Base-by-base conservation (phyloP, 2,888 invertebrate genomes). In the Germaria angustata region DNA sequence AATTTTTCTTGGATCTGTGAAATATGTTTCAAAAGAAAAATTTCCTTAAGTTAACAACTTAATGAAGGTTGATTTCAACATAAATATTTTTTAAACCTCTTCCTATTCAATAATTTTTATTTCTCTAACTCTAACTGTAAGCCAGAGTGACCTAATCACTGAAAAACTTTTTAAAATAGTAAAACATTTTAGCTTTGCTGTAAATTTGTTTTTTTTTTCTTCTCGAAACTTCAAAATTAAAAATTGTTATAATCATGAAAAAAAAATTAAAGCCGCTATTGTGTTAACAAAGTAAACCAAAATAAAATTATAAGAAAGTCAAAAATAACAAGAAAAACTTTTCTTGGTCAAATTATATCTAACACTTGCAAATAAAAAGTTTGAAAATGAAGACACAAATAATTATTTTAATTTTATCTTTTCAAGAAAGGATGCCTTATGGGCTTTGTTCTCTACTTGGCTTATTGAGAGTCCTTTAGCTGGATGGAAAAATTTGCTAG, bases 191-290 rank as follows among this genome's bases (percentile, higher is more conserved):
- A 13, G 17, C 13, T 7, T 71, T 46, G 36, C 68, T 53, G 5
- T 46, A 61, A 46, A 24, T 46, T 49, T 49, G 6, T 41, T 9
- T 24, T 61, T 20, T 9, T 28, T 9, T 22, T 49, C 6, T 49
- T 46, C 36, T n/a, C n/a, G n/a, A n/a, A n/a, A n/a, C n/a, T 22
- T 28, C 36, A 46, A 36, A 53, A 28, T 28, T 28, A 28, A 53
- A 28, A 53, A 8, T 53, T 53, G 7, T 7, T 28, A 8, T 15
- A 59, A 49, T 15, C 22, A 34, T 28, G 22, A 69, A 44, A 65
- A 53, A 57, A 76, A 59, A 46, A 51, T 71, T 59, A n/a, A 53
- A 72, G 34, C 44, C 28, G 71, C 59, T 77, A 63, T 53, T 34
- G 17, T 53, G 39, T 51, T 68, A 63, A 75, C 49, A 49, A 68